Conservation (phyloP, 2,797 vertebrate genomes). For the Acrossocheilus wenchowensis region DNA sequence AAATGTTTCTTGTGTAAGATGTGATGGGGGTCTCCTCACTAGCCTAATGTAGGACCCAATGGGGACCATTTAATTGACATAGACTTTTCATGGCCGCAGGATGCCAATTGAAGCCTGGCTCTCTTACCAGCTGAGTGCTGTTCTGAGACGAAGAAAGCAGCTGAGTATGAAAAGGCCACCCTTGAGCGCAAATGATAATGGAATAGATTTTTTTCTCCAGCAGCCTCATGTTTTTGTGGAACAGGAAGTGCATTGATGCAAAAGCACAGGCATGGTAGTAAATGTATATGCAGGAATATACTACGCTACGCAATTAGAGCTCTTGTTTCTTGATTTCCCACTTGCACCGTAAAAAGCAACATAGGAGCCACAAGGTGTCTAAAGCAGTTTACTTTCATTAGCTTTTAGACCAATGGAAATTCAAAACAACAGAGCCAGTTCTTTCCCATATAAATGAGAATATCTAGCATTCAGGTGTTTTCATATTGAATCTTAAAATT, state of each 20-base stretch:
- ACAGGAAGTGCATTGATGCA: constrained; percentile 40
- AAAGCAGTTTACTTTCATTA: constrained; percentile 56
- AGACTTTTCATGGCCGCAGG: constrained; percentile 70
- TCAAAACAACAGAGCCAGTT: constrained; percentile 15
- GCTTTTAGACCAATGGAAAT: constrained; percentile 40
- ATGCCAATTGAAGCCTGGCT: constrained; percentile 62
- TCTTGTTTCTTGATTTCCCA: constrained; percentile 42
- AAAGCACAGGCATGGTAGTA: constrained; percentile 36
- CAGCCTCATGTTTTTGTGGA: constrained; percentile 62
- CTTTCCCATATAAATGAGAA: constrained; percentile 18
- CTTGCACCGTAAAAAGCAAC: constrained; percentile 27
- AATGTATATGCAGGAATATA: constrained; percentile 37
- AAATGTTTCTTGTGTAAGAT: constrained; percentile 26
- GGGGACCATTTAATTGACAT: constrained; percentile 72
- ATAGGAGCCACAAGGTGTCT: too few species aligned
- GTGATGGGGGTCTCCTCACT: constrained; percentile 28
- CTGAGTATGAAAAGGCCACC: constrained; percentile 67
- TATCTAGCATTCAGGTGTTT: neutral
- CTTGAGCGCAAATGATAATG: constrained; percentile 75
- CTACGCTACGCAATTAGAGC: constrained; percentile 35
- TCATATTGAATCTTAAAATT: neutral
- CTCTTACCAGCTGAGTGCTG: constrained; percentile 68
- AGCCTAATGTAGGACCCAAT: constrained; percentile 46
- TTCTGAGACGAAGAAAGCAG: constrained; percentile 67
- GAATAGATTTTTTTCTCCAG: constrained; percentile 73